phyloP scores from a whole-genome alignment of 2,888 invertebrate species.

The Eupithecia abbreviata region DNA sequence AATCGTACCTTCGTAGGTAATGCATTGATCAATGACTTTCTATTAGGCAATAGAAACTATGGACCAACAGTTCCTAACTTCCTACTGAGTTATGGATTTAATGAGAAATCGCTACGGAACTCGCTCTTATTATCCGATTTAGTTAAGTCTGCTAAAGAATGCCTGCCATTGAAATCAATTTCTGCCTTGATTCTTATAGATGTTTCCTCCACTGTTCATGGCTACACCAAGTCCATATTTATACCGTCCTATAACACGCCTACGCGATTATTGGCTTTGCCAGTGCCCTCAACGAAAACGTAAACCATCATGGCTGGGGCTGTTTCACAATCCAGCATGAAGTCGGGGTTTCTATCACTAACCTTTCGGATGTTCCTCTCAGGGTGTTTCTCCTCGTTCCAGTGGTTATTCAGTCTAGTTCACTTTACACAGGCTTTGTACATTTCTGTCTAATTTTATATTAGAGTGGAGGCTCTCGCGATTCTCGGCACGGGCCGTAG shows the following conservation, averaged over 20 bases:
- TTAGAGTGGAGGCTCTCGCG: constrained; percentile 64
- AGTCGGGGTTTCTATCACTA: constrained; percentile 47
- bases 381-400: constrained; percentile 46
- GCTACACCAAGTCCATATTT: constrained; percentile 19
- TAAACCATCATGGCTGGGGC: constrained; percentile 47
- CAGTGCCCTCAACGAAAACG: constrained; percentile 39
- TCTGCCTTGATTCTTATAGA: neutral
- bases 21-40: neutral
- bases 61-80: neutral
- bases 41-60: neutral
- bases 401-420: constrained; percentile 53
- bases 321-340: constrained; percentile 14
- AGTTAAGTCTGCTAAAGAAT: neutral
- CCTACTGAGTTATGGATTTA: neutral
- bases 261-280: constrained; percentile 35
- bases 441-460: constrained; percentile 78
- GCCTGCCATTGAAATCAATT: neutral
- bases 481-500: constrained; percentile 63
- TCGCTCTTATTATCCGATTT: neutral
- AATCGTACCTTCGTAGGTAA: neutral
- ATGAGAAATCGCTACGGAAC: neutral
- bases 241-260: constrained; percentile 39
- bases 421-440: constrained; percentile 76
- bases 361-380: constrained; percentile 56
- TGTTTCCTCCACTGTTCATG: neutral